Base-by-base conservation (phyloP, 2,888 invertebrate species). In the Meta bourneti region DNA sequence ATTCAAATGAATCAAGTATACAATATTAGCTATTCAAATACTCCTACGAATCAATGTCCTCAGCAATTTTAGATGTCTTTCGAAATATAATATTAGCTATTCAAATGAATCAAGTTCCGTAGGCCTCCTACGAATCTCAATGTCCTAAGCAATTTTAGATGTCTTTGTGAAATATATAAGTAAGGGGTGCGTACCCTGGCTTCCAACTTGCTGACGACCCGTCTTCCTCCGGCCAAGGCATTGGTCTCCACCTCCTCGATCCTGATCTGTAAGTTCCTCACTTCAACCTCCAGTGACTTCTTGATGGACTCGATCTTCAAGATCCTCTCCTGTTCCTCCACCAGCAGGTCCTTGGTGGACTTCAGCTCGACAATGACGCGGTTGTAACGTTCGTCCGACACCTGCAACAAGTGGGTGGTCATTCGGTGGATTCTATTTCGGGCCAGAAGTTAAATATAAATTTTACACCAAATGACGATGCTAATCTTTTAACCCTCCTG, bases 291-390 rank as follows among this genome's bases (percentile, higher is more conserved):
- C 95, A 99, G 96, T 93, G 98, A 98, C 96, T 99, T 99, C 96
- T 98, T 98, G 96, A 99, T 97, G 94, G 98, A 97, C 96, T 99
- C 99, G 95, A 99, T 98, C 96, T 98, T 99, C 94, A 98, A 97
- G 94, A 98, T 97, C 95, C 98, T 98, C 95, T 99, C 99, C 95
- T 98, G 98, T 95, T 99, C 99, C 95, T 98, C 98, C 95, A 98
- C 98, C 94, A 98, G 96, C 94, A 97, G 96, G 95, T 99, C 98
- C 89, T 98, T 97, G 94, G 98, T 98, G 96, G 98, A 98, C 95
- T 98, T 98, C 95, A 98, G 96, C 95, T 99, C 99, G 95, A 97
- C 96, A 96, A 97, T 95, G 94, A 98, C 97, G 95, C 98, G 97
- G 96, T 98, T 98, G 96, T 97, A 98, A 95, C 98, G 97, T 95